These are phyloP conservation scores for Macaca fascicularis DNA, from an alignment of 2,113 vertebrate species.

Conservation along the genomic window T2T-MFA8v1.1 NC_088391.1:69811001-69811500, in stretches of 20 bases:
- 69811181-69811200: background rate
- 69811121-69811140: background rate
- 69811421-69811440: background rate
- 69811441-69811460: background rate
- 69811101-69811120: background rate
- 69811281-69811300: background rate
- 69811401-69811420: background rate
- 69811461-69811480: background rate
- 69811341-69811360: background rate
- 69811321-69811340: background rate
- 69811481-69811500: background rate
- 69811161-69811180: background rate
- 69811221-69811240: background rate
- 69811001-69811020: background rate
- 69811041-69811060: background rate
- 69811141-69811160: fast-evolving
- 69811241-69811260: background rate
- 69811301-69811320: background rate
- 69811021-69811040: background rate
- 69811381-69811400: background rate
- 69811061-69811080: background rate
- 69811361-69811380: background rate
- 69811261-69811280: background rate
- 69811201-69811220: background rate
- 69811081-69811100: background rate